Percentiles rank a stretch among this genome's conserved stretches.
Conservation (phyloP, 2,888 invertebrate genomes). For the Meloe dianella region DNA sequence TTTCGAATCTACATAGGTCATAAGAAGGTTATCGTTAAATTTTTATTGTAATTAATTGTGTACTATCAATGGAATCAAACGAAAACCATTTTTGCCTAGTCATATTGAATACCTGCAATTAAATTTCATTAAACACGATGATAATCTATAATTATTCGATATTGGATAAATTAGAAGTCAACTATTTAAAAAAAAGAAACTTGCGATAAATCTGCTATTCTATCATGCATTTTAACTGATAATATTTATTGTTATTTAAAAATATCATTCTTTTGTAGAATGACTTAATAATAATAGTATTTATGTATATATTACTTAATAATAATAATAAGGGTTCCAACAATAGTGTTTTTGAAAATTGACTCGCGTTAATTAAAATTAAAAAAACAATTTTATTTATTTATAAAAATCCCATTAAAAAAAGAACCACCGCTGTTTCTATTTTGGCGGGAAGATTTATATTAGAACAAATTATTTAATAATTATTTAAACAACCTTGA, state of each 20-base stretch:
- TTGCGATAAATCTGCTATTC: too few species aligned
- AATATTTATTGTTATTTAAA: too few species aligned
- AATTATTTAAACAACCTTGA: conserved; percentile 43
- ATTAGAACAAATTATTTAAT: not conserved
- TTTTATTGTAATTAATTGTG: not conserved
- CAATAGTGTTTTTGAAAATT: too few species aligned
- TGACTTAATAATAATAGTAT: too few species aligned
- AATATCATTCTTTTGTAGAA: too few species aligned
- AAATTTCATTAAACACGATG: not conserved
- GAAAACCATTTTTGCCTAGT: not conserved
- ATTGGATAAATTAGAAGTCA: too few species aligned
- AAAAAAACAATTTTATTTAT: not conserved
- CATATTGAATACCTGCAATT: not conserved
- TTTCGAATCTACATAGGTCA: not conserved
- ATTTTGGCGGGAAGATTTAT: conserved; percentile 25
- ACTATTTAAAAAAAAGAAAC: too few species aligned
- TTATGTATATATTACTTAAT: too few species aligned
- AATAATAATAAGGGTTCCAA: too few species aligned
- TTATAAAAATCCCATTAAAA: not conserved
- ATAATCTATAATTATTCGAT: too few species aligned
- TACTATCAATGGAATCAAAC: not conserved
- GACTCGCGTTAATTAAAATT: too few species aligned
- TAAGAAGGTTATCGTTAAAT: conserved; percentile 18
- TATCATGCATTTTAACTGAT: too few species aligned
- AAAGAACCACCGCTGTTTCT: conserved; percentile 5